A percentile compares a stretch with the other conserved stretches of the same genome.
phyloP scores from a whole-genome alignment of 2,888 invertebrate species.

The Campopleginae sp. region DNA sequence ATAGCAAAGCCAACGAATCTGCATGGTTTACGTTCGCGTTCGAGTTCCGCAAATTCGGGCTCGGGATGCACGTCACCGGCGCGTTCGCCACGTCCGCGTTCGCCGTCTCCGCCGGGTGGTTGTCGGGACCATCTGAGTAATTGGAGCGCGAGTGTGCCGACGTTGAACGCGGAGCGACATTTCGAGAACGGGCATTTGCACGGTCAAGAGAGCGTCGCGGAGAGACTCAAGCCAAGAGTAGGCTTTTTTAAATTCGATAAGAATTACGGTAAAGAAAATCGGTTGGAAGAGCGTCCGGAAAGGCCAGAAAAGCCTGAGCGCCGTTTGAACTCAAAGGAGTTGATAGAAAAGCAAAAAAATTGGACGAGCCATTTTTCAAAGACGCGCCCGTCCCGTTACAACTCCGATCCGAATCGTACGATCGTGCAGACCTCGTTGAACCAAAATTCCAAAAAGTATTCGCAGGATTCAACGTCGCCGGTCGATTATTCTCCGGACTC shows the following conservation, averaged over 20 bases:
- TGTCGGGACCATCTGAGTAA: constrained; percentile 85
- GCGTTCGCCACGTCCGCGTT: constrained; percentile 85
- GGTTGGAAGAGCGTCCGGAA: constrained; percentile 85
- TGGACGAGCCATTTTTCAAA: constrained; percentile 97
- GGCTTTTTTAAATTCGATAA: constrained; percentile 76
- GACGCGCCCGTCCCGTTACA: constrained; percentile 87
- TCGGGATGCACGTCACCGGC: constrained; percentile 87
- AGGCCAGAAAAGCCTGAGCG: constrained; percentile 94
- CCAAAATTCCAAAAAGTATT: constrained; percentile 77
- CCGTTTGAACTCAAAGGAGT: constrained; percentile 92
- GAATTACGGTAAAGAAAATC: constrained; percentile 79
- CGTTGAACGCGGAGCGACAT: constrained; percentile 84
- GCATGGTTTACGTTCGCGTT: constrained; percentile 87
- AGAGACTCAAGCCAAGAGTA: constrained; percentile 84
- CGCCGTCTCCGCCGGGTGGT: constrained; percentile 81
- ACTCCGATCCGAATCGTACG: constrained; percentile 88
- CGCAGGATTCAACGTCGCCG: constrained; percentile 67
- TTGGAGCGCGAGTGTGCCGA: constrained; percentile 86
- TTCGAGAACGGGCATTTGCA: constrained; percentile 81
- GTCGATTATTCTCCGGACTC: constrained; percentile 66
- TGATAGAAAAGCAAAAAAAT: constrained; percentile 95
- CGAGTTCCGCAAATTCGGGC: constrained; percentile 88
- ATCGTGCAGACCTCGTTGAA: constrained; percentile 84
- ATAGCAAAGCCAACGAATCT: constrained; percentile 84
- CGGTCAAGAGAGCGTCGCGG: constrained; percentile 82